Base-by-base conservation (phyloP, 1,140 invertebrate genomes). In the Dendroctonus ponderosae region DNA sequence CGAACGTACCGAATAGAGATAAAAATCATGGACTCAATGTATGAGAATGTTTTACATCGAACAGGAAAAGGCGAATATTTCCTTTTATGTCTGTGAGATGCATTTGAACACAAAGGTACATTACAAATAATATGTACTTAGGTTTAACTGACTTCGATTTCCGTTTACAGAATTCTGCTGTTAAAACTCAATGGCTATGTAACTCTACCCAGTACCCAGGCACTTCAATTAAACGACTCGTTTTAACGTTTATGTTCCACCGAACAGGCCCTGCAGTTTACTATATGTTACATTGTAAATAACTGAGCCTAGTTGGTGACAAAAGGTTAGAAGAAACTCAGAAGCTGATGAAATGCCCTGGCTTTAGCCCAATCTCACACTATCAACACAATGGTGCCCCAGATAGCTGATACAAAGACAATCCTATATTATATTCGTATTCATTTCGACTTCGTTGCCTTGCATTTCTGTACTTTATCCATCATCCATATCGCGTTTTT, bases 81-180 rank as follows among this genome's bases (percentile, higher is more conserved):
- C 59, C 59, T 61, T 61, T 61, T 61, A 61, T 8, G 48, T n/a
- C 43, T 44, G 0, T 37, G 40, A 40, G 53, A 40, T 57, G 37
- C 39, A 14, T 37, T 26, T 14, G 59, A 61, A 61, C 42, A 61
- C 59, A 61, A 61, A 61, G 59, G 46, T 49, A 61, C 59, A 61
- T 61, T 50, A 61, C 59, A 61, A 61, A 61, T 61, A 61, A 61
- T 59, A 59, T 43, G 38, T 37, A 26, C 38, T 61, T 61, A 61
- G 41, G n/a, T 50, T 61, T 61, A 61, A 50, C 14, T 61, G 40
- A 40, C 59, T 61, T 61, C 51, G 37, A 46, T 61, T 61, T 61
- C 59, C 59, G 59, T 61, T 61, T 59, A 38, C 41, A 44, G 42
- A 59, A n/a, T 14, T 44, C 46, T 46, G 11, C 42, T 59, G 56